phyloP scores from a whole-genome alignment of 2,113 vertebrate genomes.

The Pterocles orientalis region DNA sequence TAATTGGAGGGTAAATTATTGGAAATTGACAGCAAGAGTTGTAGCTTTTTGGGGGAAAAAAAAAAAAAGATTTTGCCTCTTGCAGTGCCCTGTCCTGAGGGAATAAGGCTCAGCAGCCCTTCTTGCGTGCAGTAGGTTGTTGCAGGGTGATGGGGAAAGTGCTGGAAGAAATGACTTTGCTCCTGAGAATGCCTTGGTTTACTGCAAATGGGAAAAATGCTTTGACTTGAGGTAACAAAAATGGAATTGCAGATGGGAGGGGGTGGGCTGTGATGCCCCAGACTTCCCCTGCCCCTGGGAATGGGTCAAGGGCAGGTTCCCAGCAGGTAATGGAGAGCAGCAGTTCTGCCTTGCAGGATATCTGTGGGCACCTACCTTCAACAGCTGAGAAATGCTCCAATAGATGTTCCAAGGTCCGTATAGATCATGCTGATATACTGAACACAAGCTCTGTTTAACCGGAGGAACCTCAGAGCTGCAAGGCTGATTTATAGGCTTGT shows the following conservation, averaged over 20 bases:
- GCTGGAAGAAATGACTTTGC: neutral
- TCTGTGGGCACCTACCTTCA: neutral
- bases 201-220: neutral
- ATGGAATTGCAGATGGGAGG: neutral
- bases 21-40: neutral
- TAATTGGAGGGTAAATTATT: neutral
- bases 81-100: neutral
- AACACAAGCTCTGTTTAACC: neutral
- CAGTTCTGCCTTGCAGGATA: neutral
- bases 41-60: neutral
- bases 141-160: fast-evolving
- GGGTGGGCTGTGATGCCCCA: neutral
- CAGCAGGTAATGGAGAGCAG: neutral
- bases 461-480: neutral
- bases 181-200: neutral
- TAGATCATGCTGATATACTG: neutral
- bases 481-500: neutral
- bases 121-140: neutral
- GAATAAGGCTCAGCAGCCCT: neutral
- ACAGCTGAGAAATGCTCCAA: neutral
- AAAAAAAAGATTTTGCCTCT: neutral
- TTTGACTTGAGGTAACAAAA: neutral
- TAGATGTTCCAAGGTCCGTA: fast-evolving
- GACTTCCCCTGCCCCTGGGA: neutral
- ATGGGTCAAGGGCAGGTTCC: neutral